Percentiles rank a stretch among this genome's conserved stretches.
phyloP scores from a whole-genome alignment of 2,888 invertebrate genomes.

The Cecidostiba fungosa region DNA sequence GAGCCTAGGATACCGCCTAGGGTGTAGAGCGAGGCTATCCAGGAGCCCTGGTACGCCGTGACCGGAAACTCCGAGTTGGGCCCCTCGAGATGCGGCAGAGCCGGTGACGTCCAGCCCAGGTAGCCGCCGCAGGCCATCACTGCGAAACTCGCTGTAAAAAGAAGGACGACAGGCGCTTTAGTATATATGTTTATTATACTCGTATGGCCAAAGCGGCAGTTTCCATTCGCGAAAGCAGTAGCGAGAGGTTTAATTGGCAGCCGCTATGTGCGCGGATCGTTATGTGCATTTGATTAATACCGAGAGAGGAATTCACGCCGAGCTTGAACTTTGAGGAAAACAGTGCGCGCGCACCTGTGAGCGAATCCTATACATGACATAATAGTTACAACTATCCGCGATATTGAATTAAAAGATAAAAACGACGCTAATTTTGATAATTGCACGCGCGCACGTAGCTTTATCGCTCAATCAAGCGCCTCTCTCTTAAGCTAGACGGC shows the following conservation, averaged over 20 bases:
- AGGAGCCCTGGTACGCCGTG: slow-evolving; percentile 72
- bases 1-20: slow-evolving; percentile 73
- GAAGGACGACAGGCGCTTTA: neutral
- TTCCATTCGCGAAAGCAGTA: neutral
- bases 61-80: slow-evolving; percentile 70
- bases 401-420: neutral
- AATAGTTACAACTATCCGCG: neutral
- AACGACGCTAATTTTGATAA: slow-evolving; percentile 9
- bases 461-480: neutral
- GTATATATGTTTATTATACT: neutral
- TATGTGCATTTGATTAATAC: too few species aligned
- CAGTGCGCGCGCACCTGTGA: too few species aligned
- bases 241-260: neutral
- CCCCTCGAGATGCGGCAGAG: slow-evolving; percentile 71
- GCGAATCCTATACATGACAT: neutral
- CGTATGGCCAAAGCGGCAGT: neutral
- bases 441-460: neutral
- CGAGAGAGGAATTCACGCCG: neutral
- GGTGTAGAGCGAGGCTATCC: slow-evolving; percentile 74
- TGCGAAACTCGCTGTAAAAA: slow-evolving; percentile 71
- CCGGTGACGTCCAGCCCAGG: slow-evolving; percentile 76
- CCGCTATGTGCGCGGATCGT: too few species aligned
- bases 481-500: neutral
- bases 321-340: neutral
- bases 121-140: slow-evolving; percentile 74